These are phyloP conservation scores for Chloropsis cyanopogon DNA, from an alignment of 2,113 vertebrate genomes.

Conservation along the genomic window DNA sequence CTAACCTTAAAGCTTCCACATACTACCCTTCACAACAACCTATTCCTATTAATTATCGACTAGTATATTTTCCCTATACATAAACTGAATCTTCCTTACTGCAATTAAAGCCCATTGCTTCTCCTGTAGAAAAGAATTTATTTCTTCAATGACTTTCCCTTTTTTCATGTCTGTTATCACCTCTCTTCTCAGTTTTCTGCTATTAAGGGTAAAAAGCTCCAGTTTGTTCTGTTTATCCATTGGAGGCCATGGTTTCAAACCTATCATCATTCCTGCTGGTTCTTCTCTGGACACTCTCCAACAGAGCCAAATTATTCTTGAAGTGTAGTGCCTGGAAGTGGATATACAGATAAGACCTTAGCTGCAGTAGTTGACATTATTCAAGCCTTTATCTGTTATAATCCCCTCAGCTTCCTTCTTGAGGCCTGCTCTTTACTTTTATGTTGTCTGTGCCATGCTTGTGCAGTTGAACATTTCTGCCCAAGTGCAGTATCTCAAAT, in stretches of 20 bases:
- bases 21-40: background rate
- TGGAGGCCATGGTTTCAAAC: background rate
- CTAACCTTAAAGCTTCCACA: background rate
- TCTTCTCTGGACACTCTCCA: background rate
- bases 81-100: background rate
- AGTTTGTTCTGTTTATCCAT: background rate
- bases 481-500: background rate
- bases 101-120: background rate
- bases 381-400: background rate
- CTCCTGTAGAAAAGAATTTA: background rate
- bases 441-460: background rate
- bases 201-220: background rate
- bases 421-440: background rate
- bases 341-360: background rate
- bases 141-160: background rate
- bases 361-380: background rate
- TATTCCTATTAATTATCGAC: background rate
- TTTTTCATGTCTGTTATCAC: background rate
- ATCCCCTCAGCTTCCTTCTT: background rate
- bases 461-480: background rate
- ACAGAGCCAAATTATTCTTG: background rate
- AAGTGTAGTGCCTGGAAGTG: background rate
- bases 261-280: background rate
- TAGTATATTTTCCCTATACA: background rate
- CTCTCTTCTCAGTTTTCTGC: background rate